Base-by-base conservation (phyloP, 2,113 vertebrate species). In the Eleginops maclovinus region DNA sequence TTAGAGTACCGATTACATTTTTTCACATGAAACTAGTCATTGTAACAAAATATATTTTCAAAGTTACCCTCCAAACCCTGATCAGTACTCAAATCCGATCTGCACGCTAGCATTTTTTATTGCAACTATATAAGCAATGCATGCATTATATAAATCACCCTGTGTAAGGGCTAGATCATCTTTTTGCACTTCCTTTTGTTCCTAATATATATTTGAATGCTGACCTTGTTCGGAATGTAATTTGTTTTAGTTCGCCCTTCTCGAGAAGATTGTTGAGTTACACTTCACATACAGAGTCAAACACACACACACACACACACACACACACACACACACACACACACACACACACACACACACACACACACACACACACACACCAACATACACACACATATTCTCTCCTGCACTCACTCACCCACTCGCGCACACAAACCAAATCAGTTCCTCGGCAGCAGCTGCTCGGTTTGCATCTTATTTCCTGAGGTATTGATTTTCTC, bases 391-490 rank as follows among this genome's bases (percentile, higher is more conserved):
- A 44, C 60, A 72, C 60, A 49, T 19, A 31, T 61, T 6, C 10
- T n/a, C 28, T 19, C 71, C 36, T 11, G 19, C 50, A 14, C 49
- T 54, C 46, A 26, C 60, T 49, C 46, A 55, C 63, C 13, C 66
- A 36, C 68, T 55, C 66, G 15, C 53, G 16, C 65, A 75, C 65
- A 73, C 53, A 66, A 50, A 71, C 16, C 36, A 76, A 64, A 85
- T 87, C 84, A 69, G 61, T 66, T 76, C 74, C 82, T 81, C 51
- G 53, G n/a, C 69, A 83, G 77, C 82, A 85, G 85, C 77, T 88
- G 85, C 84, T 87, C 67, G 58, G 72, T 74, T 89, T 90, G 87
- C 79, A 88, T 91, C 88, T 90, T 82, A 71, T 87, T 90, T 88
- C 82, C 83, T 64, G 71, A 56, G 73, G 67, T 87, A 93, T 89